Evolutionary conservation across 2,797 vertebrate species (phyloP).

Genomic region (Enteromius thamalakanensis): DNA sequence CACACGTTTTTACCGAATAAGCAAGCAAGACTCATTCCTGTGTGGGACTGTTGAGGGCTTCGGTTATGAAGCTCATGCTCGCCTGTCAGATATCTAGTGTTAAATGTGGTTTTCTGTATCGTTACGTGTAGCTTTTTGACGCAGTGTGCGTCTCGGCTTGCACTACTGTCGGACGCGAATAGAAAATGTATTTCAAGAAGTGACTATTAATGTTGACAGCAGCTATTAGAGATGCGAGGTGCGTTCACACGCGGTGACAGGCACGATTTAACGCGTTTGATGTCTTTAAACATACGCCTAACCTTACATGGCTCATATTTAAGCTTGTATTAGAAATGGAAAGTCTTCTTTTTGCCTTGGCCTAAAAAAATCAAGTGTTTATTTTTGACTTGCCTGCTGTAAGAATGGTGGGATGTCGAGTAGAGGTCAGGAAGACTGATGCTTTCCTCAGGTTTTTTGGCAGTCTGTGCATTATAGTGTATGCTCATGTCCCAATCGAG

Average conservation of each 20-base stretch:
- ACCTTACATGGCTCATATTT: conserved; percentile 11
- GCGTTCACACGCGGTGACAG: background rate
- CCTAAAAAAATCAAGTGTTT: conserved; percentile 1
- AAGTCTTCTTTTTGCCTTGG: conserved; percentile 7
- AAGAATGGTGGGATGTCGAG: background rate
- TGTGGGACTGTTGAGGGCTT: conserved; percentile 6
- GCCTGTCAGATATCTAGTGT: background rate
- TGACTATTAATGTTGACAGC: conserved; percentile 31
- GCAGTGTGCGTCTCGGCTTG: conserved; percentile 20
- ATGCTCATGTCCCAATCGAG: background rate
- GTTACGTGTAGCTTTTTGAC: conserved; percentile 25
- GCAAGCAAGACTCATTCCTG: background rate
- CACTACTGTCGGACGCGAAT: conserved; percentile 17
- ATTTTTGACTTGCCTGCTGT: background rate
- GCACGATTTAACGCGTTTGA: conserved; percentile 1
- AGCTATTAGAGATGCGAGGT: conserved; percentile 19
- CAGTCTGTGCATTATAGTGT: background rate
- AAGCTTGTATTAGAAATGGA: background rate
- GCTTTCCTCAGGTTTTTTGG: background rate
- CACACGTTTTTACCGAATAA: background rate
- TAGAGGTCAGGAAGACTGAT: background rate
- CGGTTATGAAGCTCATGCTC: background rate
- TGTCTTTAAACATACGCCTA: background rate
- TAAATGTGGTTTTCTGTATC: conserved; percentile 12
- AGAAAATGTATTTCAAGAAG: conserved; percentile 33